Evolutionary conservation across 1,140 invertebrate species (phyloP).

Genomic region (Drosophila ambigua): DNA sequence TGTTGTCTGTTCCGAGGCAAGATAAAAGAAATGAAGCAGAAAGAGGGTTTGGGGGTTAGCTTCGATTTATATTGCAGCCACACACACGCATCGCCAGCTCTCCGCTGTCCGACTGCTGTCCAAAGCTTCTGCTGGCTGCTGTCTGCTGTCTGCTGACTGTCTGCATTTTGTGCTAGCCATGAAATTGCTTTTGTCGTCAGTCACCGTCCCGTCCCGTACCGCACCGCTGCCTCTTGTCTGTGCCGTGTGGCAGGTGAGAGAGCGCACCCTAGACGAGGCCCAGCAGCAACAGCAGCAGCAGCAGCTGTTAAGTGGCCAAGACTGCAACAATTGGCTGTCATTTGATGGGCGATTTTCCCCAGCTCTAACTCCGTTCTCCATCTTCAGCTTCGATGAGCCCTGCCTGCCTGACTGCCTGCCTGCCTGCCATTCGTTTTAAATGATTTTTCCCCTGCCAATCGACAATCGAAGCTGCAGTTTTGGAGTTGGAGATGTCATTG

Average conservation of each 20-base stretch:
- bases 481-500: conserved; percentile 30
- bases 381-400: conserved; percentile 37
- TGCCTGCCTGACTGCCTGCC: conserved; percentile 22
- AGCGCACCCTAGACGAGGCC: conserved; percentile 16
- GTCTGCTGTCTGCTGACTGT: not conserved
- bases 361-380: conserved; percentile 37
- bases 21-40: conserved; percentile 18
- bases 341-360: conserved; percentile 57
- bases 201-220: conserved; percentile 13
- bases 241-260: conserved; percentile 15
- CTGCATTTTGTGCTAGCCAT: conserved; percentile 29
- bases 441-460: conserved; percentile 34
- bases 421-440: conserved; percentile 41
- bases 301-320: conserved; percentile 63
- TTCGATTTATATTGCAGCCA: conserved; percentile 23
- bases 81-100: conserved; percentile 38
- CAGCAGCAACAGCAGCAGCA: conserved; percentile 4
- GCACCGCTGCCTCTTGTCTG: not conserved
- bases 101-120: too few species aligned
- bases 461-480: conserved; percentile 23
- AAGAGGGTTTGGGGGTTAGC: conserved; percentile 23
- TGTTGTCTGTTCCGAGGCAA: conserved; percentile 87
- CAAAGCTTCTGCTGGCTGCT: too few species aligned
- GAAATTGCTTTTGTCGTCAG: conserved; percentile 78
- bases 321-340: conserved; percentile 80